These are phyloP conservation scores for Siniperca obscura DNA, from an alignment of 2,797 vertebrate genomes.

Conservation along the genomic window DNA sequence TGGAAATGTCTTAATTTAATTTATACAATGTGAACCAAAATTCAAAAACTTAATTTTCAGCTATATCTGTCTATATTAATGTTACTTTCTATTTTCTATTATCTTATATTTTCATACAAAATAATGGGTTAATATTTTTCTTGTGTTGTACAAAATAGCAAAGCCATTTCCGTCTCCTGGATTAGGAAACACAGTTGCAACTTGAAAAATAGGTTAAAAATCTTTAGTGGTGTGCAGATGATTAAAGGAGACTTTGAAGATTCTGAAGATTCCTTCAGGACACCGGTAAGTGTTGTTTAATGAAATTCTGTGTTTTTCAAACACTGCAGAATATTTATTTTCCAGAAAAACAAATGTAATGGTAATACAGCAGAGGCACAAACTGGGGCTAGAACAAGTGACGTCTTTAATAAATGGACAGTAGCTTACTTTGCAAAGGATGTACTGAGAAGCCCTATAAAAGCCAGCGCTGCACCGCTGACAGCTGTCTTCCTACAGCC, in stretches of 20 bases:
- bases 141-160: no score
- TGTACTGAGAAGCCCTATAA: constrained; percentile 93
- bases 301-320: background rate
- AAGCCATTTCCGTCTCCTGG: background rate
- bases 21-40: no score
- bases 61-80: no score
- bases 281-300: background rate
- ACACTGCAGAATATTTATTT: background rate
- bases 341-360: background rate
- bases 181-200: background rate
- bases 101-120: no score
- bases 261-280: background rate
- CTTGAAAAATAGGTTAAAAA: background rate
- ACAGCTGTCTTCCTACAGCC: constrained; percentile 96
- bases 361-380: background rate
- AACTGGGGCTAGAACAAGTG: background rate
- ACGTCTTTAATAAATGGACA: background rate
- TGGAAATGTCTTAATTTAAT: background rate
- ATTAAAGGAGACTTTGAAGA: background rate
- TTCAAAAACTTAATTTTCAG: no score
- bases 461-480: constrained; percentile 91
- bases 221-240: background rate
- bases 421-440: constrained; percentile 94
- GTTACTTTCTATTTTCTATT: no score
- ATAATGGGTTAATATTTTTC: no score